A percentile compares a stretch with the other conserved stretches of the same genome.
These are phyloP conservation scores for Xanthorhoe designata DNA, from an alignment of 2,888 invertebrate genomes.

Conservation along the genomic window DNA sequence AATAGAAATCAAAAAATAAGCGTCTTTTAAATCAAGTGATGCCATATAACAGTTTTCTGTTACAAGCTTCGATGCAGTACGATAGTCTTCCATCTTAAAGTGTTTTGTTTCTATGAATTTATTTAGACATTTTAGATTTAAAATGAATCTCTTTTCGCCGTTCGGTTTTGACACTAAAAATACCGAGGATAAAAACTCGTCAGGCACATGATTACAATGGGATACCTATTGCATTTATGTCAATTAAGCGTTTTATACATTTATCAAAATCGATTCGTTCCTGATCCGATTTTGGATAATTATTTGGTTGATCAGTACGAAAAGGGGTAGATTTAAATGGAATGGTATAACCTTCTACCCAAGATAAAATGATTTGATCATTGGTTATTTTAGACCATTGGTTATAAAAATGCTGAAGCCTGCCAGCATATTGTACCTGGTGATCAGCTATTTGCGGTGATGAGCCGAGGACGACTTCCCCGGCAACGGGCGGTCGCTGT, in stretches of 20 bases:
- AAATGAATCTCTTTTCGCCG: slow-evolving; percentile 5
- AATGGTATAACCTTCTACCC: neutral
- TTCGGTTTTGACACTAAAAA: slow-evolving; percentile 7
- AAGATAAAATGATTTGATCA: neutral
- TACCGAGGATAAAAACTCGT: neutral
- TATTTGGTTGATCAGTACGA: neutral
- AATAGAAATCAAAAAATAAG: slow-evolving; percentile 11
- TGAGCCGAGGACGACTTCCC: neutral
- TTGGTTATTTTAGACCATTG: neutral
- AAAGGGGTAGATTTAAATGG: neutral
- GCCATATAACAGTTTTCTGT: slow-evolving; percentile 7
- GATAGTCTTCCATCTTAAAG: slow-evolving; percentile 23
- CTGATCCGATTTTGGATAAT: neutral
- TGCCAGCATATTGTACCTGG: neutral
- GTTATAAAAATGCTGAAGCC: neutral
- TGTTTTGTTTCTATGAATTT: slow-evolving; percentile 10
- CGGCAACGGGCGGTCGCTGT: neutral
- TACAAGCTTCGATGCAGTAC: slow-evolving; percentile 12
- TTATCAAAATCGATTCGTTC: neutral
- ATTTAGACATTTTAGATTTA: slow-evolving; percentile 12
- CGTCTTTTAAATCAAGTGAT: slow-evolving; percentile 12
- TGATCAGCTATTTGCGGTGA: neutral
- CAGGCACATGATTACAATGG: neutral
- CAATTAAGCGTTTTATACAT: neutral
- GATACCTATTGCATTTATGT: slow-evolving; percentile 2